phyloP scores from a whole-genome alignment of 2,888 invertebrate species.

The Brassicogethes aeneus region DNA sequence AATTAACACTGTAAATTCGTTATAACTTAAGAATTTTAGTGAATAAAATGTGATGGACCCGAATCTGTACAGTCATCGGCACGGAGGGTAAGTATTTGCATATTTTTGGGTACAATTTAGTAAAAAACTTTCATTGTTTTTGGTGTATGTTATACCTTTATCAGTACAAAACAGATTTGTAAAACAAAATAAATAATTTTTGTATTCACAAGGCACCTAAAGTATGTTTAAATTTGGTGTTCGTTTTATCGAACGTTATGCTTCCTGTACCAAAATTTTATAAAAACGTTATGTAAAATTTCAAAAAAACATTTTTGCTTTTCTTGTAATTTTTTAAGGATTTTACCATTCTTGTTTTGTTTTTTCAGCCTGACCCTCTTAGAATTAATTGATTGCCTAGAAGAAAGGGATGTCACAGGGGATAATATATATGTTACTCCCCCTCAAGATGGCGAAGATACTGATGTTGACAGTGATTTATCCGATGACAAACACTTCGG shows the following conservation, averaged over 20 bases:
- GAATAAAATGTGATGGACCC: background rate
- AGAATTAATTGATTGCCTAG: slow-evolving; percentile 5
- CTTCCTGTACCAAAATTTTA: too few relatives aligned
- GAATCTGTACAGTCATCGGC: background rate
- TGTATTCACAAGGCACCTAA: too few relatives aligned
- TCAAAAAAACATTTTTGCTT: slow-evolving; percentile 3
- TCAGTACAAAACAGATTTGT: too few relatives aligned
- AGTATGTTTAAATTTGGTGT: background rate
- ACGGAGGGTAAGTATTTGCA: background rate
- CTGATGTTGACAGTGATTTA: slow-evolving; percentile 8
- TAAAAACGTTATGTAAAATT: background rate
- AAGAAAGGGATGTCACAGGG: slow-evolving; percentile 5
- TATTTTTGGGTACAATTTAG: background rate
- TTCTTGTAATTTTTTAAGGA: slow-evolving; percentile 2
- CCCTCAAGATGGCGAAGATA: slow-evolving; percentile 7
- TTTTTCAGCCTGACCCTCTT: slow-evolving; percentile 3
- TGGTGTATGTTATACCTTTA: too few relatives aligned
- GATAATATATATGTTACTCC: slow-evolving; percentile 8
- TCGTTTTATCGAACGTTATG: slow-evolving; percentile 6
- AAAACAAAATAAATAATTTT: too few relatives aligned
- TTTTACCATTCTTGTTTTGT: slow-evolving; percentile 3
- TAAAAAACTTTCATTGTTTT: too few relatives aligned
- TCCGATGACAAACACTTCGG: slow-evolving; percentile 8
- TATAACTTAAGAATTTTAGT: background rate
- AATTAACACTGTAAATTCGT: too few relatives aligned